Evolutionary conservation across 2,888 invertebrate species (phyloP), one percentile per base, ranked within the genome.

Genomic region (Tetanocera ferruginea): DNA sequence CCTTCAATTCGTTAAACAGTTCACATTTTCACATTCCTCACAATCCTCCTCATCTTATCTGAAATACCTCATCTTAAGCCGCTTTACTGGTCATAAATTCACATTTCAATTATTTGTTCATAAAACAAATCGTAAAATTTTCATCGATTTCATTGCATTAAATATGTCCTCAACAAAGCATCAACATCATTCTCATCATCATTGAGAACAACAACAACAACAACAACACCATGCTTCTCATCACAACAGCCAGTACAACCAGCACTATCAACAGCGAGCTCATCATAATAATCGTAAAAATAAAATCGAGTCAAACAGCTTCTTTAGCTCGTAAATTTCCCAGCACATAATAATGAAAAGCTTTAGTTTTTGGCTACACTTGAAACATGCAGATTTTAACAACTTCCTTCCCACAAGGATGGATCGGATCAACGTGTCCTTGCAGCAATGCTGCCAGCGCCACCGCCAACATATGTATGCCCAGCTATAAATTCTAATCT

Each of bases 351-450:
- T 57, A 80, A 81, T 80, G 82, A 82, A 83, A 80, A 81, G 81
- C 82, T 82, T 82, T 82, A 79, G 76, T 80, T 82, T 79, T 79
- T 78, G 70, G 70, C 78, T 11, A 69, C 79, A 51, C 25, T 70
- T 43, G 23, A 43, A 43, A 43, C 74, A 60, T 67, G 78, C 77
- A 76, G 83, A 85, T 84, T 88, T 88, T 88, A 88, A 87, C 88
- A 87, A 88, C 88, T 88, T 88, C 86, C 83, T 70, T 84, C 62
- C 62, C 62, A 62, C 17, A 25, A n/a, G 25, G 64, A 11, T 64
- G 4, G 8, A 9, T 9, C n/a, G 57, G 9, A n/a, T 23, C 57
- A 17, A 5, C n/a, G 31, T 62, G 5, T 62, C 25, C 62, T 25
- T 62, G 23, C 17, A 9, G 14, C 14, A 25, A 1, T 11, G 23